These are phyloP conservation scores for Drosophila melanica DNA, from an alignment of 1,140 invertebrate genomes.

Conservation along the genomic window DNA sequence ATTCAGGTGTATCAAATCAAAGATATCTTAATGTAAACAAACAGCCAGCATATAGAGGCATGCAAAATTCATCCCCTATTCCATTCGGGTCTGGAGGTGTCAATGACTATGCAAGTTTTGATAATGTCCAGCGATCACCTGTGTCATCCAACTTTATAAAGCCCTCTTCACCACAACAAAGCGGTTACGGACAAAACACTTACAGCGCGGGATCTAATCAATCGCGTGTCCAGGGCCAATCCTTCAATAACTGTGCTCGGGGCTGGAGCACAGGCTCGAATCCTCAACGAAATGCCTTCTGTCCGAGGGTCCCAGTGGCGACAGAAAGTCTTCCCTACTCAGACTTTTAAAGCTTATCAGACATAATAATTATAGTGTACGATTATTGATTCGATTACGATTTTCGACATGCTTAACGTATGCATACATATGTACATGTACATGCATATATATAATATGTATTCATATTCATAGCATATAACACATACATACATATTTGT, in stretches of 20 bases:
- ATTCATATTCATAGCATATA: background rate
- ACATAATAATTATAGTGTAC: background rate
- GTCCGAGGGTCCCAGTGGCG: background rate
- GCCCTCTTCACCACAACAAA: background rate
- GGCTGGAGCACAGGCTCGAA: constrained; percentile 86
- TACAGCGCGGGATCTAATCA: background rate
- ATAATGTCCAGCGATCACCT: constrained; percentile 14
- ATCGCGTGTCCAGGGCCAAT: constrained; percentile 80
- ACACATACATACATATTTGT: background rate
- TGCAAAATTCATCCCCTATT: constrained; percentile 56
- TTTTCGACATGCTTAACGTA: constrained; percentile 39
- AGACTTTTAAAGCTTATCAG: constrained; percentile 54
- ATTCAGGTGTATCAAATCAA: constrained; percentile 46
- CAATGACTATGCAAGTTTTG: background rate
- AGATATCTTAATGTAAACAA: constrained; percentile 32
- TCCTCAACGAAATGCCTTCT: constrained; percentile 1
- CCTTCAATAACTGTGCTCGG: constrained; percentile 92
- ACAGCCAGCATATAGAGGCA: constrained; percentile 11
- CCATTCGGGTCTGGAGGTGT: constrained; percentile 38
- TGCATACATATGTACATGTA: constrained; percentile 6
- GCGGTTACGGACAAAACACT: background rate
- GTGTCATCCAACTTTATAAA: constrained; percentile 18
- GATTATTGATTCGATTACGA: constrained; percentile 33
- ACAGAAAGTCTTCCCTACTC: constrained; percentile 57
- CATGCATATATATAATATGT: background rate